Conservation (phyloP, 2,888 invertebrate genomes). For the Acleris holmiana region DNA sequence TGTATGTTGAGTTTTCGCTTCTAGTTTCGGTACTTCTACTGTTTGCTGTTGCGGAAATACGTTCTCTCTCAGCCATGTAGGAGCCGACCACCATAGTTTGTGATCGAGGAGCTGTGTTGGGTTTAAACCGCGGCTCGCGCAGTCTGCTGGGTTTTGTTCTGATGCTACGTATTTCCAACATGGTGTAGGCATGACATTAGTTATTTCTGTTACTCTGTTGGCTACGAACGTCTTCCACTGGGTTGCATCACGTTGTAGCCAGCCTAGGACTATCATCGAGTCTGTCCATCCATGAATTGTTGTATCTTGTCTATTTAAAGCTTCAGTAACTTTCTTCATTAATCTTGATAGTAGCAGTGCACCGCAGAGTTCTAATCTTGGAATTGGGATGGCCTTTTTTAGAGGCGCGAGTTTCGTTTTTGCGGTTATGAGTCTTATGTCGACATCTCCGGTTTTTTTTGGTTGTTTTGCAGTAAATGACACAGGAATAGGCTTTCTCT, state of each 20-base stretch:
- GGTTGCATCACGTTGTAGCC: constrained; percentile 35
- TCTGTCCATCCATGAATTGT: constrained; percentile 19
- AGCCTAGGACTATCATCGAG: constrained; percentile 34
- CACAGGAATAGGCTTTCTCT: constrained; percentile 15
- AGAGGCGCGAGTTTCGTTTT: constrained; percentile 28
- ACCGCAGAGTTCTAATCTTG: constrained; percentile 22
- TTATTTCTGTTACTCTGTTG: constrained; percentile 38
- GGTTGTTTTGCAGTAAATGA: constrained; percentile 10
- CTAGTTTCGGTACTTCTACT: neutral
- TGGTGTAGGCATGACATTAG: constrained; percentile 24
- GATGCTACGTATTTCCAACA: constrained; percentile 28
- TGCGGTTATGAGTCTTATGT: constrained; percentile 13
- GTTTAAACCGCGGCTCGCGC: neutral
- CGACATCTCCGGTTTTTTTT: constrained; percentile 1
- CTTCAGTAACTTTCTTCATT: constrained; percentile 13
- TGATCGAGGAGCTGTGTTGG: neutral
- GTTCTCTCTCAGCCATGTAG: neutral
- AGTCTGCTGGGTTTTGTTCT: constrained; percentile 2
- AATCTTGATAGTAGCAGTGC: constrained; percentile 20
- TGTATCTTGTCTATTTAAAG: neutral
- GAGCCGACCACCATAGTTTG: neutral
- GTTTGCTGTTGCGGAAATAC: neutral
- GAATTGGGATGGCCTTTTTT: constrained; percentile 18
- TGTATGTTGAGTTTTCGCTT: neutral
- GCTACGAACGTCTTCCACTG: constrained; percentile 41